These are phyloP conservation scores for Iselma pallidipennis DNA, from an alignment of 2,888 invertebrate species.

Conservation along the genomic window DNA sequence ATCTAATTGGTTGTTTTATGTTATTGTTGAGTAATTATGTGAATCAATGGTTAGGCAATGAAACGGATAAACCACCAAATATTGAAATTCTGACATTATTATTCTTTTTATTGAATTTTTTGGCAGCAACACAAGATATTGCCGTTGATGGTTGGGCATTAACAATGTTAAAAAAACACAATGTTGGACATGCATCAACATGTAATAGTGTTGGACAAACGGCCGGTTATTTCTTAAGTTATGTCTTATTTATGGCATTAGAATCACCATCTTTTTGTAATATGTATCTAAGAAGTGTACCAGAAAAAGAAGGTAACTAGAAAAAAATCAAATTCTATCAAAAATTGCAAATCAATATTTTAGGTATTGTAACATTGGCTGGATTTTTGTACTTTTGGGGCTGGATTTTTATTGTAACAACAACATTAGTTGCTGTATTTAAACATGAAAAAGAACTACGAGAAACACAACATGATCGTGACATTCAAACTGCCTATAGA, in stretches of 20 bases:
- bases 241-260: slow-evolving; percentile 93
- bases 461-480: slow-evolving; percentile 54
- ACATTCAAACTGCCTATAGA: slow-evolving; percentile 75
- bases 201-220: slow-evolving; percentile 99
- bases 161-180: slow-evolving; percentile 95
- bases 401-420: slow-evolving; percentile 84
- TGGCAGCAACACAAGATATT: slow-evolving; percentile 99
- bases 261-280: slow-evolving; percentile 98
- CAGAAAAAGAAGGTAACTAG: slow-evolving; percentile 70
- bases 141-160: slow-evolving; percentile 99
- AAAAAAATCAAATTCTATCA: background rate
- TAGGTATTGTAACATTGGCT: slow-evolving; percentile 54
- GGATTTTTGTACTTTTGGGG: slow-evolving; percentile 97
- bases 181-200: slow-evolving; percentile 98
- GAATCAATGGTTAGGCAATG: slow-evolving; percentile 75
- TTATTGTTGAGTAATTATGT: slow-evolving; percentile 73
- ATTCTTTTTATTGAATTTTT: slow-evolving; percentile 91
- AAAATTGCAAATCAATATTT: slow-evolving; percentile 24
- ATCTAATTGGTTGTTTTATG: slow-evolving; percentile 89
- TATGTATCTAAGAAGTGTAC: slow-evolving; percentile 77
- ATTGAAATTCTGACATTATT: slow-evolving; percentile 78
- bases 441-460: slow-evolving; percentile 75
- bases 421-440: slow-evolving; percentile 86
- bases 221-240: slow-evolving; percentile 95
- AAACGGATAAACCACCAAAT: slow-evolving; percentile 60